These are phyloP conservation scores for Nothocercus nigrocapillus DNA, from an alignment of 2,113 vertebrate genomes.

Conservation along the genomic window DNA sequence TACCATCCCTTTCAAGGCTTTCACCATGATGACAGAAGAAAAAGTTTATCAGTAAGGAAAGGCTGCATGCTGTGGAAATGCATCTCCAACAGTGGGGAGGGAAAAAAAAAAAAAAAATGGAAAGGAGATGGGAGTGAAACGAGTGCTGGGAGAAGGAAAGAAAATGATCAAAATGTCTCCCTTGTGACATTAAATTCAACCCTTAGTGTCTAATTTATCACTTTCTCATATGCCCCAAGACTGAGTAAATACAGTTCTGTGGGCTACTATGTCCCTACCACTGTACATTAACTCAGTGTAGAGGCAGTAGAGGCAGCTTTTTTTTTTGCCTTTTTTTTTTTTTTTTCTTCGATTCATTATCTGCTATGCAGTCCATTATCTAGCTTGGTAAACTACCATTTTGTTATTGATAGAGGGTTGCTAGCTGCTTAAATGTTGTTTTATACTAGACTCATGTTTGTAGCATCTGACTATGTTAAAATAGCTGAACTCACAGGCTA, in stretches of 20 bases:
- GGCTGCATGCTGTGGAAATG: background rate
- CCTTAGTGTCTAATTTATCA: background rate
- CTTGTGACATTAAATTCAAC: background rate
- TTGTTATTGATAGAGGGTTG: background rate
- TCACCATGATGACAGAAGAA: background rate
- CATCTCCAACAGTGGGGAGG: background rate
- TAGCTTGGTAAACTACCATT: background rate
- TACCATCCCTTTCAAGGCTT: background rate
- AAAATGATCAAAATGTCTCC: background rate
- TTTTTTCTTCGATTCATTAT: too few species aligned
- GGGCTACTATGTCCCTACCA: background rate
- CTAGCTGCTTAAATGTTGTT: background rate
- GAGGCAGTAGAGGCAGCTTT: too few species aligned
- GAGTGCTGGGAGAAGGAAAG: background rate
- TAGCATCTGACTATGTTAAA: conserved; percentile 18
- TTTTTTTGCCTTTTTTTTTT: too few species aligned
- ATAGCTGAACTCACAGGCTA: conserved; percentile 38
- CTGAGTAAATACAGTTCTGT: background rate
- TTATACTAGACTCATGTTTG: background rate
- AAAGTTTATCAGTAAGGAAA: background rate
- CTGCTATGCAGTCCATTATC: background rate
- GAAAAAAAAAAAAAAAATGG: background rate
- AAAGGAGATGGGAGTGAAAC: background rate
- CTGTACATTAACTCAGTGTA: background rate
- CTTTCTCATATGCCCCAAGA: background rate